Base-by-base conservation (phyloP, 2,888 invertebrate genomes). In the Apamea sordens region DNA sequence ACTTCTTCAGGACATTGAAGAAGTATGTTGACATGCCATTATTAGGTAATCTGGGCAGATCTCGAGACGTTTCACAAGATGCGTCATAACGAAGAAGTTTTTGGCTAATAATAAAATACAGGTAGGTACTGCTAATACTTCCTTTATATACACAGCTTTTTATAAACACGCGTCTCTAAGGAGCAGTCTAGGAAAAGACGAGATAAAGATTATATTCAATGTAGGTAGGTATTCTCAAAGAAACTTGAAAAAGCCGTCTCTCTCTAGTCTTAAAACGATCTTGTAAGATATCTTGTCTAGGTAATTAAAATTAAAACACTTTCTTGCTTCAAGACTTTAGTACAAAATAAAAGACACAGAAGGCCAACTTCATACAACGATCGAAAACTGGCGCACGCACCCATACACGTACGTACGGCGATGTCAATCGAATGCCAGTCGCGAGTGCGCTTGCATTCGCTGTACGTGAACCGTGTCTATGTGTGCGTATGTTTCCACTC, bases 221-320 rank as follows among this genome's bases (percentile, higher is more conserved):
- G 73, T 59, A 11, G n/a, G 73, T 59, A 11, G n/a, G n/a, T 65
- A 65, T 63, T 59, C 64, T 76, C 73, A 80, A 76, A 63, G 85
- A 76, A 80, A 73, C 65, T 77, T 47, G n/a, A 73, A 81, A 77
- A 76, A 73, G 56, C 56, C 50, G 67, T 50, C 76, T 50, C 64
- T 47, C 75, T 47, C 56, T 70, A 75, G 78, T 44, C 36, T 76
- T 47, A 3, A 79, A 83, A 85, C 63, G 73, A 72, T 79, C 79
- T 76, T 76, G 73, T 72, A 76, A 82, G 73, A 67, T 79, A 76
- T 85, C 71, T 32, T 81, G 36, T 74, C 74, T 76, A 74, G 73
- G 68, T 79, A 79, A 85, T 85, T 87, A 84, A 82, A 86, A 84
- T 86, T 86, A 86, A 79, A 82, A 82, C 82, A 83, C 78, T 80